Percentiles rank a stretch among this genome's conserved stretches.
Evolutionary conservation across 2,888 invertebrate species (phyloP).

Genomic region (Euspilapteryx auroguttella): DNA sequence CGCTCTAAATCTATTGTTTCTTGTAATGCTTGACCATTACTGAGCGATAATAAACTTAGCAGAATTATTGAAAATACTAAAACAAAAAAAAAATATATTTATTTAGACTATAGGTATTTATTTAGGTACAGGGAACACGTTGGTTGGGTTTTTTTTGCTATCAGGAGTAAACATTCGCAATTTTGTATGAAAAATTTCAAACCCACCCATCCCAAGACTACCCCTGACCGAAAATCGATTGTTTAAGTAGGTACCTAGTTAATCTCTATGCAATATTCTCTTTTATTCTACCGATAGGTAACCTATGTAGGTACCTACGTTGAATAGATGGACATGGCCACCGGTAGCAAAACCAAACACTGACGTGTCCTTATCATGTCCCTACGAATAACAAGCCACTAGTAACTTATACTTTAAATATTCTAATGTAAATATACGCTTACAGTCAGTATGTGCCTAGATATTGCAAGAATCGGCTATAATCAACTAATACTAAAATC

Average conservation of each 20-base stretch:
- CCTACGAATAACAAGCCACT: neutral
- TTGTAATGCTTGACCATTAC: slow-evolving; percentile 31
- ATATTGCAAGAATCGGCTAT: too few species aligned
- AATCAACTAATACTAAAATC: slow-evolving; percentile 1
- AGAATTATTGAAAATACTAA: slow-evolving; percentile 19
- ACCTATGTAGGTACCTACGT: neutral
- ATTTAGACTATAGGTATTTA: too few species aligned
- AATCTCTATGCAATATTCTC: too few species aligned
- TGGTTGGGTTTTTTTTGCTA: too few species aligned
- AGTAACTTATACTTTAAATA: neutral
- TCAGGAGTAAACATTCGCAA: too few species aligned
- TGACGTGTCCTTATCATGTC: slow-evolving; percentile 2
- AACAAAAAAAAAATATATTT: slow-evolving; percentile 11
- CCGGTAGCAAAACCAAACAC: neutral
- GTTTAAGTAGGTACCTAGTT: too few species aligned
- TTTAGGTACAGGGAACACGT: too few species aligned
- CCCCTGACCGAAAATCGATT: too few species aligned
- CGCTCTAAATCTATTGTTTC: slow-evolving; percentile 37
- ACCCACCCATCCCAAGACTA: too few species aligned
- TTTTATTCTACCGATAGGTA: too few species aligned
- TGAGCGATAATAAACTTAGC: slow-evolving; percentile 21
- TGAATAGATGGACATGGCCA: neutral
- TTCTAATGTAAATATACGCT: neutral
- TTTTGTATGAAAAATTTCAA: too few species aligned
- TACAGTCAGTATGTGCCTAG: neutral